A percentile compares a stretch with the other conserved stretches of the same genome.
phyloP scores from a whole-genome alignment of 2,888 invertebrate species.

The Epirrhoe tristata region DNA sequence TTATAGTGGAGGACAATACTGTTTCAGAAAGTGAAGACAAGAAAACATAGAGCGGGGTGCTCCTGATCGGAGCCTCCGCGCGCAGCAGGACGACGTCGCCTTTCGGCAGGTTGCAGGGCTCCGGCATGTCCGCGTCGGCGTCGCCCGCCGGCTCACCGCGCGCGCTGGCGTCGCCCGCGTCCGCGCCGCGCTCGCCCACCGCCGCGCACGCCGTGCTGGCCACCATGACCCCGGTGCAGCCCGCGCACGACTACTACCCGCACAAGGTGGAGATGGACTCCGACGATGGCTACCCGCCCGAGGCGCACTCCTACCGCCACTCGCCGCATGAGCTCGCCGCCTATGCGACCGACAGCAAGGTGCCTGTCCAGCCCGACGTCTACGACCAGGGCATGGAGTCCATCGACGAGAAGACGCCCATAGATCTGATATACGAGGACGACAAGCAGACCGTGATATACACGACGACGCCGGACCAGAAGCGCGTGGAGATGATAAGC shows the following conservation, averaged over 20 bases:
- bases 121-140: conserved; percentile 76
- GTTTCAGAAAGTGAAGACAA: conserved; percentile 73
- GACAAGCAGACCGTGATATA: conserved; percentile 94
- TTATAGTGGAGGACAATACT: conserved; percentile 34
- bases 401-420: conserved; percentile 89
- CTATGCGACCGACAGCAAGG: conserved; percentile 85
- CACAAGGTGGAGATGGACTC: conserved; percentile 87
- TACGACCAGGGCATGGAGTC: conserved; percentile 81
- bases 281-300: conserved; percentile 86
- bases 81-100: conserved; percentile 65
- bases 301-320: conserved; percentile 85
- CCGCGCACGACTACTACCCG: conserved; percentile 89
- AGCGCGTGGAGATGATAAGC: conserved; percentile 92
- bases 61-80: conserved; percentile 74
- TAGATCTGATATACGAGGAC: conserved; percentile 93
- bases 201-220: conserved; percentile 91
- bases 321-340: conserved; percentile 83
- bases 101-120: conserved; percentile 47
- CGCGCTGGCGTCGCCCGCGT: conserved; percentile 80
- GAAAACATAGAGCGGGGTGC: conserved; percentile 73
- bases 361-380: conserved; percentile 83
- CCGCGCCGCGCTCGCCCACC: conserved; percentile 87
- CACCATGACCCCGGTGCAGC: conserved; percentile 94
- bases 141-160: conserved; percentile 79
- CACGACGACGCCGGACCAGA: conserved; percentile 91